A percentile compares a stretch with the other conserved stretches of the same genome.
Conservation (phyloP, 2,797 vertebrate genomes). For the Naso thynnoides region DNA sequence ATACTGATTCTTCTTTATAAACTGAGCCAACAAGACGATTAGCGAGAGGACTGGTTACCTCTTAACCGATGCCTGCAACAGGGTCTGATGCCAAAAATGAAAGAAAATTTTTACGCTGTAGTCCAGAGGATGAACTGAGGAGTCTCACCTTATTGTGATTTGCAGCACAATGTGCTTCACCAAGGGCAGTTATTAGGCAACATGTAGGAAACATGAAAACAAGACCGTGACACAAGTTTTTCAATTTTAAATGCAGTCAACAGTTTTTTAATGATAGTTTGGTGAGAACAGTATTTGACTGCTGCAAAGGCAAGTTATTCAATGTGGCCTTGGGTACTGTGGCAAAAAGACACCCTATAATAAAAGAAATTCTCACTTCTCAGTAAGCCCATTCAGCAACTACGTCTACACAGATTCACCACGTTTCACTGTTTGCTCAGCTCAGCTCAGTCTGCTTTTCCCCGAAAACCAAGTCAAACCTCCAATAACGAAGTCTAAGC, state of each 20-base stretch:
- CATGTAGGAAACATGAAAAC: background rate
- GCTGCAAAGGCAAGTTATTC: constrained; percentile 10
- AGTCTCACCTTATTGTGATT: background rate
- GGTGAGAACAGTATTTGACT: constrained; percentile 14
- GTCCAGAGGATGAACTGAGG: too few species aligned
- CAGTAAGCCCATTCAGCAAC: constrained; percentile 5
- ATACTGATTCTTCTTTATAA: too few species aligned
- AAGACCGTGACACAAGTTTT: background rate
- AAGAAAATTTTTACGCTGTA: too few species aligned
- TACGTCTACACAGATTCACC: constrained; percentile 30
- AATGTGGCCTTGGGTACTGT: constrained; percentile 28
- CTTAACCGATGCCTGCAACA: too few species aligned
- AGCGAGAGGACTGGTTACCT: too few species aligned
- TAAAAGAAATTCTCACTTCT: constrained; percentile 14
- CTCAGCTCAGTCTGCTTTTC: constrained; percentile 42
- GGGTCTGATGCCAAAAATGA: too few species aligned
- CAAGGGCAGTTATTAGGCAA: background rate
- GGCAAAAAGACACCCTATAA: background rate
- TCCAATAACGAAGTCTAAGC: constrained; percentile 43
- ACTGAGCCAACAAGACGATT: too few species aligned
- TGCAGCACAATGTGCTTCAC: background rate
- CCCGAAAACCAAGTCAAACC: constrained; percentile 60
- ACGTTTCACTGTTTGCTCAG: constrained; percentile 45
- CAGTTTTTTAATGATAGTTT: constrained; percentile 3
- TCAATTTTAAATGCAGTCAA: background rate